Evolutionary conservation across 2,888 invertebrate species (phyloP).

Genomic region (Meteorus colon): DNA sequence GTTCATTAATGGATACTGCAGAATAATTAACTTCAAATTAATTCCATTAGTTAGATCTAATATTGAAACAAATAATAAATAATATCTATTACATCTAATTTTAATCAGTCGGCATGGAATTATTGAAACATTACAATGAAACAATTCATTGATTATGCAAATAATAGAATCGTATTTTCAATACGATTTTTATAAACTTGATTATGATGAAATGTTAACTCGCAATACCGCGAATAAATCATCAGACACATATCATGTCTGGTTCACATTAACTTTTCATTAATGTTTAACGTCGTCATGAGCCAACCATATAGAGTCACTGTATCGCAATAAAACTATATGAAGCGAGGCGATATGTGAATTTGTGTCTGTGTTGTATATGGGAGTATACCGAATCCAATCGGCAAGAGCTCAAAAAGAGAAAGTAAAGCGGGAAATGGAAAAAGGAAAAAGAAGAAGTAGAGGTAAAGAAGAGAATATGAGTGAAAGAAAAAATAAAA

Average conservation of each 20-base stretch:
- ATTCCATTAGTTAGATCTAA: too few species aligned
- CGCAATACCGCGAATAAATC: neutral
- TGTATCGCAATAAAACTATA: neutral
- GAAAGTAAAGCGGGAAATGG: neutral
- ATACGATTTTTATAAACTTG: neutral
- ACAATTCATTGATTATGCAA: too few species aligned
- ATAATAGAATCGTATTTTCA: too few species aligned
- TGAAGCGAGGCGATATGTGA: neutral
- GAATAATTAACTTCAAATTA: too few species aligned
- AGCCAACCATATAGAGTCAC: neutral
- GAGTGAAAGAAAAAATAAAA: constrained; percentile 17
- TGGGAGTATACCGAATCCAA: neutral
- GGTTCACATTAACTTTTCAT: neutral
- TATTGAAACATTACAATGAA: too few species aligned
- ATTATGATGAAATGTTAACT: neutral
- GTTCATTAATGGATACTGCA: too few species aligned
- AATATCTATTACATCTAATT: too few species aligned
- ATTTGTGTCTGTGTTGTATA: neutral
- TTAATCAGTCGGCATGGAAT: too few species aligned
- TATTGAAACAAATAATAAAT: too few species aligned
- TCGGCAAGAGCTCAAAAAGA: constrained; percentile 15
- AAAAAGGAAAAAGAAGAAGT: constrained; percentile 17
- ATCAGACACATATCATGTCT: neutral
- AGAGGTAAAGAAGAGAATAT: neutral
- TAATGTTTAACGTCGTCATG: constrained; percentile 2